Evolutionary conservation across 2,797 vertebrate genomes (phyloP), one percentile per base, ranked within the genome.

Genomic region (Nothura maculosa): DNA sequence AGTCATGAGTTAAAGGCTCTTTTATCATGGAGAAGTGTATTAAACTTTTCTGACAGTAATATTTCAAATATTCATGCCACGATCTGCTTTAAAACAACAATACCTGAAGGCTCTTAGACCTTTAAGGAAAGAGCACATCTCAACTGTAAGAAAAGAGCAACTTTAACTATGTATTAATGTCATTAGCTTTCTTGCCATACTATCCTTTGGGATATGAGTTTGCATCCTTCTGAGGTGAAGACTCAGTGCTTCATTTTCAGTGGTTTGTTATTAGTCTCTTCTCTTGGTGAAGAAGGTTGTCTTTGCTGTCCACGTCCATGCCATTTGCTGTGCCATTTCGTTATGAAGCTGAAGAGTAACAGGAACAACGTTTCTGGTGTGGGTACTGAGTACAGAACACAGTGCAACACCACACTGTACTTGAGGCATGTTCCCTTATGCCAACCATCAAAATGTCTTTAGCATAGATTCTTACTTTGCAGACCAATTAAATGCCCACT

Each of bases 141-240:
- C 43, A 27, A 17, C 86, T 79, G 40, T 45, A 54, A 87, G 61
- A 76, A 91, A 94, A 93, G 60, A 93, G 42, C 67, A 81, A 67
- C 74, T 85, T 94, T 66, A 94, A 45, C 69, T 45, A 32, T n/a
- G 52, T 77, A 66, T 64, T 85, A 70, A 62, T 24, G 34, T 85
- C 54, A 55, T 81, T 67, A 81, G 67, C 38, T 93, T 90, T 81
- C 84, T 73, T 89, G 69, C 63, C 90, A 76, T 76, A 69, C 47
- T 94, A 77, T 89, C 89, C 85, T 76, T 93, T 45, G 73, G 84
- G 92, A 79, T 90, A 93, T 14, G 13, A 91, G 70, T 89, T 75
- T 76, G 66, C 82, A 93, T 76, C 77, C 74, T 79, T 69, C 87
- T 89, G 92, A 95, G 92, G 20, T 70, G 83, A 91, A 85, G 75